Base-by-base conservation (phyloP, 2,888 invertebrate genomes). In the Hipparchia sbordonii region DNA sequence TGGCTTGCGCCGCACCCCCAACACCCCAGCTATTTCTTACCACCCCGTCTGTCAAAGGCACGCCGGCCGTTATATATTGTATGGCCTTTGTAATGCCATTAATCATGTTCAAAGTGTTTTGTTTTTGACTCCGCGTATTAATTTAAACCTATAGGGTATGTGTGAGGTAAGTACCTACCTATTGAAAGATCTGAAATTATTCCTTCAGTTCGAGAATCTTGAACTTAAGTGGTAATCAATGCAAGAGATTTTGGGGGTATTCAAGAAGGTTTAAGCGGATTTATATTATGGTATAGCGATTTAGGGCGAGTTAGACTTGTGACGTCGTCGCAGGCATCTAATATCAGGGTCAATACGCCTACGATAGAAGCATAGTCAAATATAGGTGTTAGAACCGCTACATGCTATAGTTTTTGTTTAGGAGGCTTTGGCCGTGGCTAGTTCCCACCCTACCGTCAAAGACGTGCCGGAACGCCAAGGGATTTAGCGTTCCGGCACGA, bases 51-150 rank as follows among this genome's bases (percentile, higher is more conserved):
- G 91, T 90, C 91, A 90, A 83, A 82, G 78, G 79, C 90, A 90
- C 85, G 79, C 87, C 84, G 79, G 82, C 77, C 81, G 81, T 89
- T 89, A 89, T 90, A 90, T 91, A 92, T 90, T 84, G 87, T 83
- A 80, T 83, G 80, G 87, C 90, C 90, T 91, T 89, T 91, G 90
- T 91, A 84, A 87, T 82, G 74, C 83, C 85, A 92, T 92, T 92
- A 92, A 92, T 92, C 92, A 85, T 79, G 84, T 82, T 80, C 83
- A 80, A 78, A 84, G 77, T 78, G 82, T 82, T 85, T 89, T 87
- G 89, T 87, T 89, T 88, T 85, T 86, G 87, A 89, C 85, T 85
- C 74, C 79, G 77, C 76, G 80, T 84, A 84, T 86, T 86, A 85
- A 85, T 85, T 89, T 87, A 84, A 87, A 87, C 85, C 68, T 72